Conservation (phyloP, 2,113 vertebrate genomes). For the Corythoichthys haematopterus region DNA sequence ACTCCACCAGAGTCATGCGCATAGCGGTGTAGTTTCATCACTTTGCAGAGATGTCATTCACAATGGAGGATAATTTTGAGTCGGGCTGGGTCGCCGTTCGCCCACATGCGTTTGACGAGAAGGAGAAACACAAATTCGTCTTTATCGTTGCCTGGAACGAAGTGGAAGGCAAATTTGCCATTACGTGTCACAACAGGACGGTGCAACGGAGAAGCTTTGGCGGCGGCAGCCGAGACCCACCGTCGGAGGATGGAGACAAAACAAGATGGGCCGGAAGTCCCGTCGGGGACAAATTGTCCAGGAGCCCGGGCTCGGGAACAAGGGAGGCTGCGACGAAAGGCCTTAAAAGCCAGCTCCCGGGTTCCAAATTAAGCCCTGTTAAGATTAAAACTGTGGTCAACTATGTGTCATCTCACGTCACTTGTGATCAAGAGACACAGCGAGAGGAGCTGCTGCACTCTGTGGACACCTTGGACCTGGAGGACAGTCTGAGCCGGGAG, state of each 20-base stretch:
- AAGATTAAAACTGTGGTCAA: slow-evolving; percentile 35
- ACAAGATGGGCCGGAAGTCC: slow-evolving; percentile 64
- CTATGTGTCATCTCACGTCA: slow-evolving; percentile 15
- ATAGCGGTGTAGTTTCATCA: slow-evolving; percentile 14
- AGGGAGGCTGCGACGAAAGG: slow-evolving; percentile 27
- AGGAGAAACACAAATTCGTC: slow-evolving; percentile 88
- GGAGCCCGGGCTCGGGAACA: slow-evolving; percentile 36
- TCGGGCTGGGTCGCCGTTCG: slow-evolving; percentile 92
- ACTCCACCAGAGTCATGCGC: background rate
- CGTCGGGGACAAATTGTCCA: slow-evolving; percentile 37
- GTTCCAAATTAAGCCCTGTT: slow-evolving; percentile 30
- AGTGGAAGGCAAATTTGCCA: slow-evolving; percentile 92
- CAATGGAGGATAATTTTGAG: slow-evolving; percentile 88
- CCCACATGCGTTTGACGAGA: slow-evolving; percentile 89
- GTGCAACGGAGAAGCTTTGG: slow-evolving; percentile 83
- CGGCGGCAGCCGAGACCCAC: slow-evolving; percentile 50
- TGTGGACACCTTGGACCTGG: slow-evolving; percentile 48
- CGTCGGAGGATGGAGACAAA: slow-evolving; percentile 47
- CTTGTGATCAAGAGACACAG: slow-evolving; percentile 67
- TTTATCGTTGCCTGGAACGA: slow-evolving; percentile 97
- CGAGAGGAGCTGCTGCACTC: slow-evolving; percentile 58
- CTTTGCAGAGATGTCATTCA: slow-evolving; percentile 77
- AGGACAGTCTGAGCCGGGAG: slow-evolving; percentile 66
- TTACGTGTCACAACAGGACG: slow-evolving; percentile 92
- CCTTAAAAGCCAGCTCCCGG: slow-evolving; percentile 17